Evolutionary conservation across 2,113 vertebrate genomes (phyloP).

Genomic region (Cyphomyrus discorhynchus): DNA sequence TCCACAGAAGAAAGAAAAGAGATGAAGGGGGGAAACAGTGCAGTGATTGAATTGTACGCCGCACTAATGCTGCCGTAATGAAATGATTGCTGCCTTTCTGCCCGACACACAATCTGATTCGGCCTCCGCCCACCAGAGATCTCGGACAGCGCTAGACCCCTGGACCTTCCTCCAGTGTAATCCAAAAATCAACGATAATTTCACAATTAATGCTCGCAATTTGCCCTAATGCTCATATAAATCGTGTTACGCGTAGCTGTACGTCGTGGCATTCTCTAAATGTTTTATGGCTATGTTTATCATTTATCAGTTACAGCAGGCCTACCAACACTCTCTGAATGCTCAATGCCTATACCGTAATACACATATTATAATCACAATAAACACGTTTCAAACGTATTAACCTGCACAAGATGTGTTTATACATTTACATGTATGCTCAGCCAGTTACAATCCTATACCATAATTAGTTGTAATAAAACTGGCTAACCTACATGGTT

Average conservation of each 20-base stretch:
- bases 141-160: not conserved
- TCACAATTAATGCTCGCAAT: slow-evolving; percentile 1
- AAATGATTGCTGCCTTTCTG: slow-evolving; percentile 47
- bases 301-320: not conserved
- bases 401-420: not conserved
- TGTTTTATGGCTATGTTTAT: slow-evolving; percentile 21
- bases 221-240: slow-evolving; percentile 22
- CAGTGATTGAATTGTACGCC: slow-evolving; percentile 55
- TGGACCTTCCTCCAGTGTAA: not conserved
- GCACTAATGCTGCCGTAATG: slow-evolving; percentile 56
- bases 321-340: not conserved
- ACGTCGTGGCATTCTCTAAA: slow-evolving; percentile 22
- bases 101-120: slow-evolving; percentile 41
- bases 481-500: not conserved
- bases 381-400: not conserved
- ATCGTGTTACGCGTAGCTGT: slow-evolving; percentile 17
- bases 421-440: not conserved
- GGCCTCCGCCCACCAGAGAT: slow-evolving; percentile 37
- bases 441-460: not conserved
- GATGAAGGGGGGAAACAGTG: slow-evolving; percentile 42
- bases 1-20: not conserved
- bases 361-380: not conserved
- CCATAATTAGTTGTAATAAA: not conserved
- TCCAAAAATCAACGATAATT: not conserved
- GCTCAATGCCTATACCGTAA: not conserved